These are phyloP conservation scores for Elysia chlorotica DNA, from an alignment of 1,140 invertebrate genomes.

Conservation along the genomic window DNA sequence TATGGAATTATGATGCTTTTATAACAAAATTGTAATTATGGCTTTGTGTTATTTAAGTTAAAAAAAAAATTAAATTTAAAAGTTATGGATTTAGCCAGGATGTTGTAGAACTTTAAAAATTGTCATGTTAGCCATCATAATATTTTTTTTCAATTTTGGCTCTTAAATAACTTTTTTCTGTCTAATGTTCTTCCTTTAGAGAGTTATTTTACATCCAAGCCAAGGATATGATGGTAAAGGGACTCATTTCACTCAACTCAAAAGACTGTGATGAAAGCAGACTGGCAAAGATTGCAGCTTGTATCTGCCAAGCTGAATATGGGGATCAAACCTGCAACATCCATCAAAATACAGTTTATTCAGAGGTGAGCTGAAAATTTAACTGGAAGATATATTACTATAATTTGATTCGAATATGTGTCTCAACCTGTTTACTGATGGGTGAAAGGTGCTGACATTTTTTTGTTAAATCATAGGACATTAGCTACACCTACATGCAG, in stretches of 20 bases:
- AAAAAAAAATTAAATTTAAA: not conserved
- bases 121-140: not conserved
- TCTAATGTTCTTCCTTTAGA: slow-evolving; percentile 55
- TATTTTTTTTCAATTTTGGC: not conserved
- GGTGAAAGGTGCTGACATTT: too few relatives aligned
- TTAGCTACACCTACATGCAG: too few relatives aligned
- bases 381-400: too few relatives aligned
- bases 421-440: too few relatives aligned
- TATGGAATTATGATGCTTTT: too few relatives aligned
- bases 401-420: too few relatives aligned
- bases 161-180: not conserved
- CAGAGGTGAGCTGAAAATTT: slow-evolving; percentile 17
- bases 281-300: slow-evolving; percentile 72
- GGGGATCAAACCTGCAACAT: slow-evolving; percentile 61
- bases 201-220: slow-evolving; percentile 85
- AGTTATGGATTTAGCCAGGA: too few relatives aligned
- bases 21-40: too few relatives aligned
- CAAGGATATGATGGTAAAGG: slow-evolving; percentile 68
- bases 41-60: not conserved
- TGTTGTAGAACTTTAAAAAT: too few relatives aligned
- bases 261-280: slow-evolving; percentile 67
- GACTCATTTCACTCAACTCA: not conserved
- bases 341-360: slow-evolving; percentile 35
- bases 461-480: too few relatives aligned
- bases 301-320: slow-evolving; percentile 76